These are phyloP conservation scores for Auanema freiburgensis DNA, from an alignment of 2,888 invertebrate genomes.

Conservation along the genomic window DNA sequence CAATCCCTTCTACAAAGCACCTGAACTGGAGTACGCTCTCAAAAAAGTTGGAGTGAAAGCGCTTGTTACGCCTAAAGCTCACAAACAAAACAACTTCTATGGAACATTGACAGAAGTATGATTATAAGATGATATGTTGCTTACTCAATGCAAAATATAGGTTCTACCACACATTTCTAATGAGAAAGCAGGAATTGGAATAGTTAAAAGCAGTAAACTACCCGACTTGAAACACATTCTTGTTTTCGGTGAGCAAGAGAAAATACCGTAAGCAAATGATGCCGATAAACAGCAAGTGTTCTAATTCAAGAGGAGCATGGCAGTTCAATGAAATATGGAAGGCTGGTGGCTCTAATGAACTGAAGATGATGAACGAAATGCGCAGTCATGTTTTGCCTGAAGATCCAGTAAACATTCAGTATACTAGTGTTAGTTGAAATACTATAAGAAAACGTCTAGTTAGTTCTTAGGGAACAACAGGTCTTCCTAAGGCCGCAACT, in stretches of 20 bases:
- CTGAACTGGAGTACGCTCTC: constrained; percentile 76
- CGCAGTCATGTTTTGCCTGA: constrained; percentile 73
- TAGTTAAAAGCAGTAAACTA: constrained; percentile 5
- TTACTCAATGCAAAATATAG: not conserved
- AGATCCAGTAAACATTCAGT: constrained; percentile 74
- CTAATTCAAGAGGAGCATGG: constrained; percentile 66
- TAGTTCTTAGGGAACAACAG: constrained; percentile 8
- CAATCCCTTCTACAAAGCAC: constrained; percentile 76
- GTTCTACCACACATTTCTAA: constrained; percentile 11
- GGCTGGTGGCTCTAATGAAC: constrained; percentile 63
- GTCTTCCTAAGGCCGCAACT: constrained; percentile 5
- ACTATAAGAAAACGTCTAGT: not conserved
- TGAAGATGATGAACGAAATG: constrained; percentile 64
- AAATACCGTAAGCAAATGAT: constrained; percentile 12
- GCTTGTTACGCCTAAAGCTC: constrained; percentile 73
- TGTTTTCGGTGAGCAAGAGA: constrained; percentile 15
- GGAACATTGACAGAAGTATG: constrained; percentile 27
- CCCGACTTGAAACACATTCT: constrained; percentile 19
- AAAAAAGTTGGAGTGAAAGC: constrained; percentile 73
- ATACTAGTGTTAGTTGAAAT: constrained; percentile 33
- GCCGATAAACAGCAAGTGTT: not conserved
- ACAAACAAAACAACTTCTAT: constrained; percentile 73
- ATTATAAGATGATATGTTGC: not conserved
- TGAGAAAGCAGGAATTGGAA: constrained; percentile 10
- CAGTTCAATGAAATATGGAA: constrained; percentile 66